Conservation (phyloP, 2,888 invertebrate genomes). For the Nomada fucata region DNA sequence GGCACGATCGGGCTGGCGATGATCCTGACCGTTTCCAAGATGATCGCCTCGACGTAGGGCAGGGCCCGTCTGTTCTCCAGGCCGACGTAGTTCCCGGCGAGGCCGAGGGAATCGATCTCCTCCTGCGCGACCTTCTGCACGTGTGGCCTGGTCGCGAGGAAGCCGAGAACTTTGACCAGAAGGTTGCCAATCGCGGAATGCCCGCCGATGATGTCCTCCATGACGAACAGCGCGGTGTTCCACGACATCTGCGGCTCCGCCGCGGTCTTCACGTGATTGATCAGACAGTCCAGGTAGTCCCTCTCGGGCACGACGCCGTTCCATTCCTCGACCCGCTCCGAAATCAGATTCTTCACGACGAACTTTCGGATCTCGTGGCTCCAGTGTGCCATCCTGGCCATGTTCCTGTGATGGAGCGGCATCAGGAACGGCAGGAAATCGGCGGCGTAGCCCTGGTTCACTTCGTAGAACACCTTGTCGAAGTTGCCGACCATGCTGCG, state of each 20-base stretch:
- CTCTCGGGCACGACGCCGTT: constrained; percentile 78
- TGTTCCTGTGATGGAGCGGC: constrained; percentile 85
- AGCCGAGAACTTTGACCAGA: constrained; percentile 86
- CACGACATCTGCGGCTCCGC: constrained; percentile 84
- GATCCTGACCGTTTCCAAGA: constrained; percentile 87
- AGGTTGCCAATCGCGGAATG: constrained; percentile 88
- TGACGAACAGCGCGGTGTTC: constrained; percentile 85
- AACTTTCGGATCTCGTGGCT: constrained; percentile 86
- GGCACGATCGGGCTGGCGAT: constrained; percentile 89
- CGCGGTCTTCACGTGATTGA: constrained; percentile 85
- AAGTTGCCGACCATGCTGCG: constrained; percentile 85
- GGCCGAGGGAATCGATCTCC: constrained; percentile 84
- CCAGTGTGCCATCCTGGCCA: constrained; percentile 85
- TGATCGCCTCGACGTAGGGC: constrained; percentile 87
- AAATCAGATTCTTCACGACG: constrained; percentile 85
- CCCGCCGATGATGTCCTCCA: constrained; percentile 87
- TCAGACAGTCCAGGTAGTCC: constrained; percentile 87
- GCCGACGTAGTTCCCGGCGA: constrained; percentile 74
- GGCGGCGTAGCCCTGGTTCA: constrained; percentile 88
- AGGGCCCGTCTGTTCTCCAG: constrained; percentile 85
- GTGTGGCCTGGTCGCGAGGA: constrained; percentile 85
- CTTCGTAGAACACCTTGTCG: constrained; percentile 88
- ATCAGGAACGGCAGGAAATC: constrained; percentile 88
- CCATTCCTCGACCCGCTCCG: constrained; percentile 84
- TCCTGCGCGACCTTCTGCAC: constrained; percentile 86